Evolutionary conservation across 2,113 vertebrate genomes (phyloP), one percentile per base, ranked within the genome.

Genomic region (Thymallus thymallus): DNA sequence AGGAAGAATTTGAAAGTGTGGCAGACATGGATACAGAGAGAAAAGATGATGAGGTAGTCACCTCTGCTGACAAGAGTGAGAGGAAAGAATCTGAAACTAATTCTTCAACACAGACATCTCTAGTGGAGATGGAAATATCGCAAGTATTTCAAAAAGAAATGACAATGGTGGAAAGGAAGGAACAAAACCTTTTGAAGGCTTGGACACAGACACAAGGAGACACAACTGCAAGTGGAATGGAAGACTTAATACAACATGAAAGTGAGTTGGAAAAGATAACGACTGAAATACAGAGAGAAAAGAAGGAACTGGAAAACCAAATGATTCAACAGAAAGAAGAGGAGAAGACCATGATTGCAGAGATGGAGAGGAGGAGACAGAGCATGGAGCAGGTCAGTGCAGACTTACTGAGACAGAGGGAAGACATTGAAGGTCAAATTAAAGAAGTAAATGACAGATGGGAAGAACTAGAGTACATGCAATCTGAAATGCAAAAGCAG

Each of bases 301-400:
- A 29, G 64, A n/a, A 24, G 32, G 41, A 61, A 45, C 10, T 24
- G 60, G 32, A 72, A 23, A 13, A 62, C 26, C 41, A 67, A 7
- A 3, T 1, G 12, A 18, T 16, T 10, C 18, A 18, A 35, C 18
- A 18, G 7, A 67, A 14, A 70, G 5, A 63, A 23, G 80, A 18
- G 26, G 51, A 70, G 73, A 64, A 75, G 69, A 68, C 64, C 63
- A 9, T 78, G 69, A 6, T 56, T 12, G 26, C 24, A 6, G n/a
- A 70, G 5, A 51, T 23, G 29, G 45, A 70, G 46, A 16, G 13
- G 13, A 4, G 55, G 5, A n/a, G 48, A 14, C 22, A 30, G 6
- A 26, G 26, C 26, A 26, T 26, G 26, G 26, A 26, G 26, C 26
- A 26, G 26, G 26, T 26, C 26, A 26, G 26, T 2, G 26, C 26